These are phyloP conservation scores for Castor canadensis DNA, from an alignment of 2,113 vertebrate genomes.

Conservation along the genomic window DNA sequence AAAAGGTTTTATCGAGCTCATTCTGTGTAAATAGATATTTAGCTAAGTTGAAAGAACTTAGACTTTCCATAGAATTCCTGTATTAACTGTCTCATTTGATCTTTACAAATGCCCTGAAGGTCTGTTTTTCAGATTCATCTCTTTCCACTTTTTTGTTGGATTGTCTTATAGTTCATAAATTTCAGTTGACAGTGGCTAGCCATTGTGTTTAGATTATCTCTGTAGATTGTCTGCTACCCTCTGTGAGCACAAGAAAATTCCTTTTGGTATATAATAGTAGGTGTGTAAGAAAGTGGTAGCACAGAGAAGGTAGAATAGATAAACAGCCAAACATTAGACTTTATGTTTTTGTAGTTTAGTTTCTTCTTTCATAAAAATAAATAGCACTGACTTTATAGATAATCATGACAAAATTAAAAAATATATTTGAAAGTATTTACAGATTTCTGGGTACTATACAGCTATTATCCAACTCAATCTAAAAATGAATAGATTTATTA, in stretches of 20 bases:
- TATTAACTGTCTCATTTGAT: not conserved
- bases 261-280: accelerated
- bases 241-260: not conserved
- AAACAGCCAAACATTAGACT: not conserved
- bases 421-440: not conserved
- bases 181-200: not conserved
- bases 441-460: not conserved
- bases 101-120: not conserved
- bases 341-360: not conserved
- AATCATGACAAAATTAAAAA: not conserved
- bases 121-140: not conserved
- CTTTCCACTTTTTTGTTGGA: not conserved
- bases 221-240: not conserved
- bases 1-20: not conserved
- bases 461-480: not conserved
- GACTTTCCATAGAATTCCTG: not conserved
- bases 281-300: not conserved
- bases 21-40: not conserved
- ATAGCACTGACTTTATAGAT: not conserved
- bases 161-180: not conserved
- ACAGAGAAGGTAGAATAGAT: accelerated
- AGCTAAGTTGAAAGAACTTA: not conserved
- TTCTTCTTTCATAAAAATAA: not conserved
- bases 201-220: not conserved
- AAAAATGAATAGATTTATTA: not conserved